Base-by-base conservation (phyloP, 2,797 vertebrate genomes). In the Cossypha dichroa region DNA sequence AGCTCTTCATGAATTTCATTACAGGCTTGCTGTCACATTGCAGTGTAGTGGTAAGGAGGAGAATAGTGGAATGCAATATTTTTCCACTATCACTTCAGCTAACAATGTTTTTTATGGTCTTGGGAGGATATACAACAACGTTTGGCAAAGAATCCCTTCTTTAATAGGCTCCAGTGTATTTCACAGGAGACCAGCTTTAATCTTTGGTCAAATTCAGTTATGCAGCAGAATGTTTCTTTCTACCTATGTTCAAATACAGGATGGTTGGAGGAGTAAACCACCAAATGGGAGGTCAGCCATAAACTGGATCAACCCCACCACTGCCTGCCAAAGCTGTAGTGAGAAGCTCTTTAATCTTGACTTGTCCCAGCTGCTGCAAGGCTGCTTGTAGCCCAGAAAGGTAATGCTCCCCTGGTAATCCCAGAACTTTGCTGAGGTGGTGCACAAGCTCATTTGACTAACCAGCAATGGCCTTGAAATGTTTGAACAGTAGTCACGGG, bases 101-200 rank as follows among this genome's bases (percentile, higher is more conserved):
- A 97, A 96, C 94, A 73, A 68, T 52, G 88, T 90, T 95, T 94
- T 93, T 97, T 94, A 95, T 28, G 81, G 74, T 93, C 93, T 92
- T 36, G 33, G 87, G 93, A 96, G 92, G 76, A 82, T 86, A 81
- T 43, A 86, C 36, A 92, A 90, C 60, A 43, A 68, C 2, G 31
- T 82, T 93, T 95, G 92, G 90, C 88, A 92, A 94, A 79, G 63
- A 81, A 80, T 67, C 62, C 77, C 79, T 60, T 80, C 92, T 93
- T 77, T 95, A 94, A 96, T 78, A 58, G 82, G 74, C 72, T 95
- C 36, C 38, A 8, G 62, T 8, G 33, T 79, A 64, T 95, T 91
- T 88, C 92, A 82, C 90, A 90, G 64, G 80, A 94, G 77, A 92
- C 33, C 66, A 90, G 69, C 41, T 95, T 89, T 94, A 94, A 96